phyloP scores from a whole-genome alignment of 2,888 invertebrate genomes.

The Brenthis daphne region DNA sequence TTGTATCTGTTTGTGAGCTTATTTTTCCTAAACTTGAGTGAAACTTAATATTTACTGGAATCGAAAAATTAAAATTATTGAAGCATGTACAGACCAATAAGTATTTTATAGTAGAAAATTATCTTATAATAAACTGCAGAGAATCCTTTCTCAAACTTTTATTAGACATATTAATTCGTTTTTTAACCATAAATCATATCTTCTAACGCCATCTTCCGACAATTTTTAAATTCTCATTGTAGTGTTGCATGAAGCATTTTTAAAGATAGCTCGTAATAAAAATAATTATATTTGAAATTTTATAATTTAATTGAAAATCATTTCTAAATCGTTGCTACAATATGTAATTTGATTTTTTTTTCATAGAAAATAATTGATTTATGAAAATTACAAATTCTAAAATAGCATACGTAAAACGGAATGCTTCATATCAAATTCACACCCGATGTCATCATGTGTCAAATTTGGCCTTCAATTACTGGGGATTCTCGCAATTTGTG shows the following conservation, averaged over 20 bases:
- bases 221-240: not conserved
- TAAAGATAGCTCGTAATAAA: not conserved
- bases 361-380: not conserved
- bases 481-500: slow-evolving; percentile 60
- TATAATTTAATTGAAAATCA: not conserved
- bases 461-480: slow-evolving; percentile 67
- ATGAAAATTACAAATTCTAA: not conserved
- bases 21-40: too few species aligned
- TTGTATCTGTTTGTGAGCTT: too few species aligned
- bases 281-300: not conserved
- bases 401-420: slow-evolving; percentile 4
- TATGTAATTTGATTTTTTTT: not conserved
- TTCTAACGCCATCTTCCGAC: slow-evolving; percentile 10
- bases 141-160: not conserved
- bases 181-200: not conserved
- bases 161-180: not conserved
- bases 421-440: slow-evolving; percentile 14
- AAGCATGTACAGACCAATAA: too few species aligned
- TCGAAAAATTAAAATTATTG: too few species aligned
- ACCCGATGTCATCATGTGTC: slow-evolving; percentile 40
- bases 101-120: too few species aligned
- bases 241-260: not conserved
- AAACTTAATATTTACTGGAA: not conserved
- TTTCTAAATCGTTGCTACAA: too few species aligned
- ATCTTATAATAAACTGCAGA: too few species aligned